These are phyloP conservation scores for Aromia moschata DNA, from an alignment of 2,888 invertebrate species.

Conservation along the genomic window DNA sequence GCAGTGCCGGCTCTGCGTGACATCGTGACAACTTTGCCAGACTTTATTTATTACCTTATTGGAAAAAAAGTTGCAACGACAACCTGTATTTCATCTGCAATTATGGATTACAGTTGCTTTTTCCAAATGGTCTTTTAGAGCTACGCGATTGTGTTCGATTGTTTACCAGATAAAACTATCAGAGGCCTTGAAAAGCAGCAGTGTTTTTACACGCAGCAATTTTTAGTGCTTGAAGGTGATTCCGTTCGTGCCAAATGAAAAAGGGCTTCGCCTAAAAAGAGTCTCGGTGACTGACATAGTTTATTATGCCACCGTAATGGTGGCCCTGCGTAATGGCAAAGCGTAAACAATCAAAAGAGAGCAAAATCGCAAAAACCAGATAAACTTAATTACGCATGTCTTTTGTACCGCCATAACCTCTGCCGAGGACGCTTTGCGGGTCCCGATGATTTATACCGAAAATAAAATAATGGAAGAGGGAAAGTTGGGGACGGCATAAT, in stretches of 20 bases:
- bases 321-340: not conserved
- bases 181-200: no score
- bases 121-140: no score
- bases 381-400: slow-evolving; percentile 19
- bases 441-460: slow-evolving; percentile 1
- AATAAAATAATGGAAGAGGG: not conserved
- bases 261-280: not conserved
- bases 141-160: no score
- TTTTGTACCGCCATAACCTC: not conserved
- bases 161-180: no score
- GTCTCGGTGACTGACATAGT: slow-evolving; percentile 5
- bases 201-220: no score
- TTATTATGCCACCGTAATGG: slow-evolving; percentile 19
- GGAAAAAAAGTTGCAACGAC: no score
- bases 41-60: no score
- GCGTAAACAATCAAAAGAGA: slow-evolving; percentile 14
- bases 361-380: slow-evolving; percentile 20
- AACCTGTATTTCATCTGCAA: no score
- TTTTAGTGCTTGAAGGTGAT: no score
- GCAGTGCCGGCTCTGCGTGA: no score
- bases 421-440: not conserved
- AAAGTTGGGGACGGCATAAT: not conserved
- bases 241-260: not conserved
- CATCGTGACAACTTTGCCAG: no score
- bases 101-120: no score